phyloP scores from a whole-genome alignment of 2,113 vertebrate species.

The Pelmatolapia mariae region DNA sequence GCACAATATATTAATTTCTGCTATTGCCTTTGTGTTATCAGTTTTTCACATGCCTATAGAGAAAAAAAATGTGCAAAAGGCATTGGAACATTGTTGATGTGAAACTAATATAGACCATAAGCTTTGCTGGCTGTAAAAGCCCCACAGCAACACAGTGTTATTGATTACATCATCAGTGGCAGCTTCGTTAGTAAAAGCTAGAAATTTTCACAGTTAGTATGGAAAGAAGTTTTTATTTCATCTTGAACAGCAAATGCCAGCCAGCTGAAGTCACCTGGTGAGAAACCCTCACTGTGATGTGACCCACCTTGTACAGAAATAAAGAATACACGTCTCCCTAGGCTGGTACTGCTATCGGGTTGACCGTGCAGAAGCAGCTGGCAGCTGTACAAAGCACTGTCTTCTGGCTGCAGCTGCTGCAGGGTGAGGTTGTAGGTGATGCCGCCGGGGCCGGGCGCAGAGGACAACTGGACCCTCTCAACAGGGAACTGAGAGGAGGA shows the following conservation, averaged over 20 bases:
- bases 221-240: neutral
- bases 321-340: conserved; percentile 38
- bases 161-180: neutral
- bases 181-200: neutral
- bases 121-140: neutral
- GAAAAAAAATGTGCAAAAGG: neutral
- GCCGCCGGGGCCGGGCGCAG: neutral
- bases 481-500: neutral
- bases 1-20: neutral
- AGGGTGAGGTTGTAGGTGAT: conserved; percentile 57
- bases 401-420: conserved; percentile 48
- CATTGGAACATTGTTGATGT: neutral
- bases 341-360: neutral
- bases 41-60: neutral
- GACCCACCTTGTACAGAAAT: conserved; percentile 66
- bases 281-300: neutral
- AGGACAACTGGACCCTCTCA: conserved; percentile 27
- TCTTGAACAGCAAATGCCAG: neutral
- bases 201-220: neutral
- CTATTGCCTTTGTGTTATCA: neutral
- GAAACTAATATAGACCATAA: neutral
- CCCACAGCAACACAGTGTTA: neutral
- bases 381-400: conserved; percentile 64
- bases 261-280: neutral
- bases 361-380: conserved; percentile 34